Conservation (phyloP, 2,888 invertebrate genomes). For the Latrodectus elegans region DNA sequence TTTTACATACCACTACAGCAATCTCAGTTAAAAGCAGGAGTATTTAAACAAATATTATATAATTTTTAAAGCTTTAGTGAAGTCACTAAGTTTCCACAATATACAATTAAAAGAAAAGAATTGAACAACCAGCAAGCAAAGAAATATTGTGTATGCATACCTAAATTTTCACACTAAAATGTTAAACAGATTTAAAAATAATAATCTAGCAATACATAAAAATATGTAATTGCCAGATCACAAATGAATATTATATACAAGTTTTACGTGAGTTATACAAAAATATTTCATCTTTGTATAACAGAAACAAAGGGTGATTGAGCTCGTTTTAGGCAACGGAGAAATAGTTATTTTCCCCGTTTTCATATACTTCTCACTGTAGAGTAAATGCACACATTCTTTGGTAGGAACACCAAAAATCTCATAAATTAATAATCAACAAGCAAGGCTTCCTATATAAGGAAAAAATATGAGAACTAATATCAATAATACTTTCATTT, state of each 20-base stretch:
- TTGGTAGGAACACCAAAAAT: conserved; percentile 33
- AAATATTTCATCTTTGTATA: conserved; percentile 67
- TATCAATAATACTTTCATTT: conserved; percentile 33
- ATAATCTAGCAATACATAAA: conserved; percentile 31
- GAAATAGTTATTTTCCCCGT: conserved; percentile 34
- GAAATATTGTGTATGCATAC: no score
- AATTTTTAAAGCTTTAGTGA: no score
- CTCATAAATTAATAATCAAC: not conserved
- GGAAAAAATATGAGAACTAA: not conserved
- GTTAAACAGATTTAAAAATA: not conserved
- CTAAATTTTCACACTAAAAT: no score
- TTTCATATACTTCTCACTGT: conserved; percentile 65
- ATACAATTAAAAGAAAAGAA: no score
- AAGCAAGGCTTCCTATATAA: no score
- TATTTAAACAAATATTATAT: no score
- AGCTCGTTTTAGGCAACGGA: conserved; percentile 67
- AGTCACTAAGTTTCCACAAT: no score
- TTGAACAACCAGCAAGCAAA: no score
- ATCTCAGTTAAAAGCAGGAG: no score
- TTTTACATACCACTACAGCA: no score
- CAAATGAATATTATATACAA: conserved; percentile 67
- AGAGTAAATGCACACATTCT: conserved; percentile 65
- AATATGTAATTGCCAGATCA: conserved; percentile 55
- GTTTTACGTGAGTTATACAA: conserved; percentile 68
- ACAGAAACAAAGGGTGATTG: conserved; percentile 70